A percentile compares a stretch with the other conserved stretches of the same genome.
These are phyloP conservation scores for Meloidogyne exigua DNA, from an alignment of 1,140 invertebrate genomes.

Conservation along the genomic window DNA sequence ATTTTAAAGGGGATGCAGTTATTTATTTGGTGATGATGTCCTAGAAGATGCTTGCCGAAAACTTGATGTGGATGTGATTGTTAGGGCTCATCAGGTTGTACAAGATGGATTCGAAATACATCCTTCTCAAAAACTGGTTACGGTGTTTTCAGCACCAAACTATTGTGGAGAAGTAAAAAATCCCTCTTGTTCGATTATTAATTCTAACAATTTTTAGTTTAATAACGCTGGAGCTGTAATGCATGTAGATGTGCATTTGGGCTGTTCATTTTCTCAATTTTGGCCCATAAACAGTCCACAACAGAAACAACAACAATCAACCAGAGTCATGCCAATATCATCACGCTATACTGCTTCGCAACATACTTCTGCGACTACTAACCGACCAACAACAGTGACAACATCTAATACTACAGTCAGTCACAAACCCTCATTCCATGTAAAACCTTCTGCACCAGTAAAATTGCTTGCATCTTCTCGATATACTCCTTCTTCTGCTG, in stretches of 20 bases:
- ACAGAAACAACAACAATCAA: not conserved
- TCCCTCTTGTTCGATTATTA: not conserved
- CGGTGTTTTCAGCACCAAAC: conserved; percentile 60
- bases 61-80: conserved; percentile 63
- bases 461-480: not conserved
- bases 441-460: not conserved
- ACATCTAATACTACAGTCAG: not conserved
- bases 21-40: conserved; percentile 66
- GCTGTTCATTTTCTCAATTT: not conserved
- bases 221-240: not conserved
- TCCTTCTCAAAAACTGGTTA: conserved; percentile 57
- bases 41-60: conserved; percentile 57
- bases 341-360: not conserved
- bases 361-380: not conserved
- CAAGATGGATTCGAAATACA: conserved; percentile 72
- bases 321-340: not conserved
- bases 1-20: conserved; percentile 88
- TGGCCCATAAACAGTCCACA: not conserved
- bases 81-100: conserved; percentile 49
- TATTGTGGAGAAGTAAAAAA: conserved; percentile 68
- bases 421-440: not conserved
- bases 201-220: not conserved
- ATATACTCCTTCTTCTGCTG: not conserved
- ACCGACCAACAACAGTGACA: not conserved
- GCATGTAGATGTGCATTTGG: not conserved